Evolutionary conservation across 1,140 invertebrate genomes (phyloP).

Genomic region (Drosophila navojoa): DNA sequence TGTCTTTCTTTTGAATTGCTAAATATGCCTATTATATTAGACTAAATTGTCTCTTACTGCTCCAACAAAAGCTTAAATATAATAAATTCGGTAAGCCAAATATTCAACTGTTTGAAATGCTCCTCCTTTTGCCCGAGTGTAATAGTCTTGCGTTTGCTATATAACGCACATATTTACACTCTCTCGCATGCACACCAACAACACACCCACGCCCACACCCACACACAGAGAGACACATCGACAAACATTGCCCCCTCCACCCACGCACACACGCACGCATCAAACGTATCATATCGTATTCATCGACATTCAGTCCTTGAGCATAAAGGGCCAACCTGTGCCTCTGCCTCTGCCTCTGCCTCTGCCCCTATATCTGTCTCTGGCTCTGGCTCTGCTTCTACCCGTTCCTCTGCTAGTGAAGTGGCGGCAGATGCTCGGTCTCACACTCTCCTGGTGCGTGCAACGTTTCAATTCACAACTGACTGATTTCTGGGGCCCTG

Average conservation of each 20-base stretch:
- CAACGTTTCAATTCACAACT: slow-evolving; percentile 42
- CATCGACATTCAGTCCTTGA: slow-evolving; percentile 54
- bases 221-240: neutral
- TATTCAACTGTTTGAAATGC: no score
- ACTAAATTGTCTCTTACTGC: no score
- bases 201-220: no score
- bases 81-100: no score
- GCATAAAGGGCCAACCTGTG: slow-evolving; percentile 32
- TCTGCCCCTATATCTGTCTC: neutral
- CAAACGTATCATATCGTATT: slow-evolving; percentile 26
- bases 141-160: no score
- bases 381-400: no score
- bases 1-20: no score
- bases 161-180: neutral
- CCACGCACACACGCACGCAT: slow-evolving; percentile 2
- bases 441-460: neutral
- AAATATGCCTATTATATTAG: no score
- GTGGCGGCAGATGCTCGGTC: neutral
- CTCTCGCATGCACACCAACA: neutral
- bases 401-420: no score
- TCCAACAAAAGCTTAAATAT: neutral
- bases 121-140: neutral
- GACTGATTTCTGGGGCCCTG: slow-evolving; percentile 37
- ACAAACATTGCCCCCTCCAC: neutral
- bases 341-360: neutral